phyloP scores from a whole-genome alignment of 37 sponge, comb jelly and placozoan genomes.

The Cliona cf. orientalis region DNA sequence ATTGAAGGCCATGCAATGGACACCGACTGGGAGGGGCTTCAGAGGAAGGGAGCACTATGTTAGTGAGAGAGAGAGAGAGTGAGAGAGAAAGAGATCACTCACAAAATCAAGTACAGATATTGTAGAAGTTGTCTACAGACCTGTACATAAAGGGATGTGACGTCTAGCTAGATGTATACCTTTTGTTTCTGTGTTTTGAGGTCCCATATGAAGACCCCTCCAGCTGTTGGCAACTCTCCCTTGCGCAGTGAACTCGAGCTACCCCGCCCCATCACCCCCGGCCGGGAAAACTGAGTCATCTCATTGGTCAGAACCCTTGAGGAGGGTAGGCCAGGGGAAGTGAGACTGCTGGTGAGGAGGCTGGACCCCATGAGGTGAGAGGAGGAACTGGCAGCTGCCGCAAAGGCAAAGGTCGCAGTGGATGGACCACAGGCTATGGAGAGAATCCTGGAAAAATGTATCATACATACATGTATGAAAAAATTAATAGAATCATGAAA shows the following conservation, averaged over 20 bases:
- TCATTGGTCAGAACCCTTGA: conserved; percentile 7
- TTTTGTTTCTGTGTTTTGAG: conserved; percentile 58
- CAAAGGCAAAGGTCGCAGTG: conserved; percentile 58
- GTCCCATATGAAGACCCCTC: conserved; percentile 62
- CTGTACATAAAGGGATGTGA: no score
- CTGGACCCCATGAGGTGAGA: conserved; percentile 7
- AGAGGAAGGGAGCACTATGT: conserved; percentile 49
- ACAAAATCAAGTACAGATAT: not conserved
- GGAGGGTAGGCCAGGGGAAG: conserved; percentile 66
- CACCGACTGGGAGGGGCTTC: conserved; percentile 32
- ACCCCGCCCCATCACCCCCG: not conserved
- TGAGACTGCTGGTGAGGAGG: conserved; percentile 9
- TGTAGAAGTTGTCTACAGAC: no score
- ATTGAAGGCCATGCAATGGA: conserved; percentile 91
- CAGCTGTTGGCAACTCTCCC: conserved; percentile 18
- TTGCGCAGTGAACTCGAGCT: not conserved
- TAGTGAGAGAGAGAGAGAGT: conserved; percentile 18
- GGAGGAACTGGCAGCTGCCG: conserved; percentile 31
- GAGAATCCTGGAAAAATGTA: conserved; percentile 47
- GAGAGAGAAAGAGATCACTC: not conserved
- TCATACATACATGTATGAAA: no score
- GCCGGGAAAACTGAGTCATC: not conserved
- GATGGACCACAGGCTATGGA: conserved; percentile 55
- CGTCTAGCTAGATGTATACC: conserved; percentile 15
- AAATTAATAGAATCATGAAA: no score